Evolutionary conservation across 2,113 vertebrate species (phyloP).

Genomic region (Myrmecobius fasciatus): DNA sequence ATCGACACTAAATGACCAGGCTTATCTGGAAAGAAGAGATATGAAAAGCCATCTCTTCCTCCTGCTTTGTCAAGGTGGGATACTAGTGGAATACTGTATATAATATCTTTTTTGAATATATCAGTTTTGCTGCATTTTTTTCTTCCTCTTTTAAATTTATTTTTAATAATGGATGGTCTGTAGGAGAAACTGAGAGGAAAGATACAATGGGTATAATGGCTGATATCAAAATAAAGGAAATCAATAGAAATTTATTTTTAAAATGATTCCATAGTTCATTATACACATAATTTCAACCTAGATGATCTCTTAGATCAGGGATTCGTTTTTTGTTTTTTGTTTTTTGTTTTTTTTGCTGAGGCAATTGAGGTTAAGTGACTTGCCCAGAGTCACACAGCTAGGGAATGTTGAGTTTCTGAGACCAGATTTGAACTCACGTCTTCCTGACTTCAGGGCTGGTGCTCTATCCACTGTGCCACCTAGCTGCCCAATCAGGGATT

Average conservation of each 20-base stretch:
- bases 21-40: neutral
- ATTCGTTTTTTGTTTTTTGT: too few species aligned
- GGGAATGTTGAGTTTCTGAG: too few species aligned
- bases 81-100: neutral
- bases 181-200: neutral
- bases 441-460: too few species aligned
- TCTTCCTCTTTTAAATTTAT: neutral
- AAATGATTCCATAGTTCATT: neutral
- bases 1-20: neutral
- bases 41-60: neutral
- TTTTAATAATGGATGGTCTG: neutral
- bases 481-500: too few species aligned
- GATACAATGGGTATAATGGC: neutral
- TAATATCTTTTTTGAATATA: neutral
- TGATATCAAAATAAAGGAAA: neutral
- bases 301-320: neutral
- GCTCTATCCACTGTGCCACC: too few species aligned
- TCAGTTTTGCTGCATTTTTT: neutral
- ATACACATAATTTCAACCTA: neutral
- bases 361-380: too few species aligned
- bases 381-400: too few species aligned
- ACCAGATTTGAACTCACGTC: too few species aligned
- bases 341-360: too few species aligned
- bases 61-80: neutral
- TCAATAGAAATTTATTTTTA: neutral